Evolutionary conservation across 2,113 vertebrate species (phyloP).

Genomic region (Mus spicilegus): DNA sequence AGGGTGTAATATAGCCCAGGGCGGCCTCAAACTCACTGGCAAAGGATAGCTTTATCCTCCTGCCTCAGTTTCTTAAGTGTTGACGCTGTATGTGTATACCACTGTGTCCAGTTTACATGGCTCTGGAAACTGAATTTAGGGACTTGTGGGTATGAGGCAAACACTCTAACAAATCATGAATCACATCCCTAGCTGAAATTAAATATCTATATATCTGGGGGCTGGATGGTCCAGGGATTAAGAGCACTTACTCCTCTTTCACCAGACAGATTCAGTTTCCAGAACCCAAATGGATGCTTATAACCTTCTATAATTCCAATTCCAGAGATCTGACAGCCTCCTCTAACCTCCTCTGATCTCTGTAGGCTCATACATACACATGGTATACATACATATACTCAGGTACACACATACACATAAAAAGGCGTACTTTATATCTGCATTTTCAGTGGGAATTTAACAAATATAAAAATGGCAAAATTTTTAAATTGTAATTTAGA

Average conservation of each 20-base stretch:
- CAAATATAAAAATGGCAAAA: constrained; percentile 41
- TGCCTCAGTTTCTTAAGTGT: neutral
- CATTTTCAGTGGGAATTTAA: neutral
- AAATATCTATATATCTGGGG: neutral
- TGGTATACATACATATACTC: neutral
- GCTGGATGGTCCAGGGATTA: neutral
- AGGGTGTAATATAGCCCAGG: neutral
- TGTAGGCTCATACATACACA: no score
- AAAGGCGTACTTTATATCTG: neutral
- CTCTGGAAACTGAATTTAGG: neutral
- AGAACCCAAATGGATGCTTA: neutral
- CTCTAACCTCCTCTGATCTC: neutral
- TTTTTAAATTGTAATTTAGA: neutral
- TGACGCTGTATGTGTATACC: neutral
- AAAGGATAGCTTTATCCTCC: neutral
- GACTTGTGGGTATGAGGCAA: neutral
- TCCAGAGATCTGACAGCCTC: neutral
- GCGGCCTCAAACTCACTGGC: neutral
- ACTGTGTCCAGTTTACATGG: no score
- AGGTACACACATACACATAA: neutral
- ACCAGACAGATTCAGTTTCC: neutral
- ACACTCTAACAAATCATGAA: neutral
- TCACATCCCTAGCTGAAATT: neutral
- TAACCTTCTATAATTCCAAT: neutral
- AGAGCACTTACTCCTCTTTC: neutral